Base-by-base conservation (phyloP, 35 echinoderm and acorn worm species). In the Stichopus chloronotus region DNA sequence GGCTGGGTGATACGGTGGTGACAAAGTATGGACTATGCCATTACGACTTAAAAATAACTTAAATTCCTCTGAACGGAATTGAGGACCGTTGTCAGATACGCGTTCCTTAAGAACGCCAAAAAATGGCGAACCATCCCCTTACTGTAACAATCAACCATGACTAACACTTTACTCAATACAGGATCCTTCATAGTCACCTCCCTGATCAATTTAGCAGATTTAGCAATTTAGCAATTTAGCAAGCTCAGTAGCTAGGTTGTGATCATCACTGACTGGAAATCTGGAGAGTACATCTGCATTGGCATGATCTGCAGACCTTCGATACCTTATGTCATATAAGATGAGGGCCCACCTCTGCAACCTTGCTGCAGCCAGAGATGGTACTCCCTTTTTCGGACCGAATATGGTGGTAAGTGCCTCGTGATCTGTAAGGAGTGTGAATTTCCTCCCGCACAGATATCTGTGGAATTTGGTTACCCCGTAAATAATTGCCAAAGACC, bases 261-360 rank as follows among this genome's bases (percentile, higher is more conserved):
- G 30, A 43, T 43, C 30, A 12, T 81, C 30, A 20, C 25, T 59
- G 11, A 71, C 71, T 5, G 95, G 88, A 19, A 94, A 96, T 52
- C 95, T 94, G 21, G 95, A 96, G 22, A 92, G 30, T 63, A 94
- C 93, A 92, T 92, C 95, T 14, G 81, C 69, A 90, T 85, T 58
- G 1, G 25, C 95, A 92, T 96, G 92, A 13, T 96, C 93, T 23
- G 58, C 74, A 52, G 92, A 96, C 69, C 63, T 96, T 78, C 87
- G 63, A 84, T 84, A 92, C 5, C 8, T n/a, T 92, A 69, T 3
- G 63, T 56, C 63, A 7, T 19, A 97, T 24, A 84, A 22, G 11
- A 84, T 84, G 17, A 92, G 20, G 4, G 91, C 91, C 91, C 59
- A 92, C 11, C 91, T 53, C 23, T 81, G 78, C 60, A 72, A 17